Evolutionary conservation across 2,888 invertebrate species (phyloP), one percentile per base, ranked within the genome.

Genomic region (Tillus elongatus): DNA sequence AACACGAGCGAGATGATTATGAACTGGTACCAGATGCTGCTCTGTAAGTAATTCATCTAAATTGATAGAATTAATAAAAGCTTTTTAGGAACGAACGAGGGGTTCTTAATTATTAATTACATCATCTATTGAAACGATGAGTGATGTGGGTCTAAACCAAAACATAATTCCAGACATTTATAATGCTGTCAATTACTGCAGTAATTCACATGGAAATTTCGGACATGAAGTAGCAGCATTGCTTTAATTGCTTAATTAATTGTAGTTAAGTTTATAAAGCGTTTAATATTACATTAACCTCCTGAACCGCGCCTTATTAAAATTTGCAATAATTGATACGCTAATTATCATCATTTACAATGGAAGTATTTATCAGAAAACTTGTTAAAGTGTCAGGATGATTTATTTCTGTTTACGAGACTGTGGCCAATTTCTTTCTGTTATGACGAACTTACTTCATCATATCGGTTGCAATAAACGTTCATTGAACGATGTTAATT

Each of bases 261-360:
- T 19, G 24, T 39, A 40, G 33, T 40, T 40, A 40, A 40, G 33
- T 43, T 38, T 37, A 43, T 43, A 39, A 40, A 30, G 40, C 40
- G 43, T 43, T 40, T 35, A 43, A 43, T 39, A 43, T 43, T 43
- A 37, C 35, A 35, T 40, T 40, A 43, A 43, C 43, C 43, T 19
- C 24, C 6, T 19, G 24, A 19, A 8, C 24, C n/a, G 6, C n/a
- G 24, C n/a, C 24, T 19, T n/a, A n/a, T n/a, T n/a, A n/a, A n/a
- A n/a, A n/a, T n/a, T n/a, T n/a, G n/a, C n/a, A n/a, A n/a, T n/a
- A n/a, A n/a, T n/a, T n/a, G n/a, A n/a, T n/a, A n/a, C n/a, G n/a
- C n/a, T n/a, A n/a, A n/a, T n/a, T n/a, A n/a, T n/a, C n/a, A n/a
- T n/a, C n/a, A n/a, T n/a, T n/a, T n/a, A n/a, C n/a, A n/a, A n/a